Conservation (phyloP, 2,113 vertebrate species). For the Albula glossodonta region DNA sequence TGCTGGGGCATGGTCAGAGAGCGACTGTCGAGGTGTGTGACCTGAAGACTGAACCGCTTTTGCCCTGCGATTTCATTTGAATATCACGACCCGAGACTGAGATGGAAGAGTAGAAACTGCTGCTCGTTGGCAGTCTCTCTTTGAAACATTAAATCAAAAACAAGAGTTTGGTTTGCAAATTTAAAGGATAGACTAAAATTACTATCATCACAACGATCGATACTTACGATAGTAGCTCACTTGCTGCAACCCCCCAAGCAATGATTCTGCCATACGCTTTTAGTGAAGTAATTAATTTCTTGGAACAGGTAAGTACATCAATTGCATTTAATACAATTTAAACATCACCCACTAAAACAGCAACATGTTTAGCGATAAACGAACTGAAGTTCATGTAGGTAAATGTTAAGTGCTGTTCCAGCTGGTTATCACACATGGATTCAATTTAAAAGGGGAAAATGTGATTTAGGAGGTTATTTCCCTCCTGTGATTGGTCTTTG, state of each 20-base stretch:
- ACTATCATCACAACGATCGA: neutral
- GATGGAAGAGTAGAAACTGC: constrained; percentile 34
- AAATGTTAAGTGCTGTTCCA: neutral
- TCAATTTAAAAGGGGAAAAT: neutral
- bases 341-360: neutral
- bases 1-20: constrained; percentile 9
- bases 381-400: neutral
- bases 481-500: neutral
- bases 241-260: no score
- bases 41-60: constrained; percentile 19
- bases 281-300: no score
- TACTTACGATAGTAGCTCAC: no score
- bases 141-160: constrained; percentile 38
- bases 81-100: constrained; percentile 45
- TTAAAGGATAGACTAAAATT: neutral
- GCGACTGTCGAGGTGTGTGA: neutral
- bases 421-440: neutral
- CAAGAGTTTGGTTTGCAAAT: constrained; percentile 34
- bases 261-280: no score
- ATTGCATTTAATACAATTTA: neutral
- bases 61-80: constrained; percentile 54
- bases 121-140: constrained; percentile 41
- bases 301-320: neutral
- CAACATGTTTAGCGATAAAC: neutral
- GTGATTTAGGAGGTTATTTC: neutral